These are phyloP conservation scores for Bilobella aurantiaca DNA, from an alignment of 1,140 invertebrate species.

Conservation along the genomic window DNA sequence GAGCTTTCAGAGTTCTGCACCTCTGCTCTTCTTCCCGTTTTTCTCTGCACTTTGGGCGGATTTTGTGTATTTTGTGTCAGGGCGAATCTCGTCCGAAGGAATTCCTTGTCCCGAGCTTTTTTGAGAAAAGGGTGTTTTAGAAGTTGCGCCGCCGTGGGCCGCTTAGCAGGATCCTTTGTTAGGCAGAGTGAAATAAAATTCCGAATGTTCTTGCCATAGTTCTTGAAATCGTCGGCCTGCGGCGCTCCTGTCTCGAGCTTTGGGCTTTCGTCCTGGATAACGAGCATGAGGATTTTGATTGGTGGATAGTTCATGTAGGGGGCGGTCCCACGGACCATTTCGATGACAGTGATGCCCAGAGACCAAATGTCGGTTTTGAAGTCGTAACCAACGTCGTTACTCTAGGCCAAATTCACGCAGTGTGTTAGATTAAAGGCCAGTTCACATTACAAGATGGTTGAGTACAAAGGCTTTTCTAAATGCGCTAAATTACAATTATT, in stretches of 20 bases:
- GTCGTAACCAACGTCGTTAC: constrained; percentile 88
- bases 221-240: constrained; percentile 75
- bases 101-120: constrained; percentile 95
- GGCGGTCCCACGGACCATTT: constrained; percentile 95
- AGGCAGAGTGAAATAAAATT: constrained; percentile 91
- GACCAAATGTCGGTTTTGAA: constrained; percentile 99
- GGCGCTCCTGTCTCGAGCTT: constrained; percentile 64
- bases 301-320: constrained; percentile 98
- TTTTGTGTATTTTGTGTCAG: constrained; percentile 60
- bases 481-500: too few relatives aligned
- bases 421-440: background rate
- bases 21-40: background rate
- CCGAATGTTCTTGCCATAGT: constrained; percentile 91
- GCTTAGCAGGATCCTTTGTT: constrained; percentile 86
- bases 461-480: too few relatives aligned
- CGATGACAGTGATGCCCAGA: constrained; percentile 96
- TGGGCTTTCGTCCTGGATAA: constrained; percentile 95
- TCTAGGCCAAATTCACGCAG: background rate
- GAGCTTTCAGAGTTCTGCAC: background rate
- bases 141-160: constrained; percentile 86
- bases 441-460: background rate
- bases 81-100: constrained; percentile 80
- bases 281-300: constrained; percentile 98
- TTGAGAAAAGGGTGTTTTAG: constrained; percentile 98
- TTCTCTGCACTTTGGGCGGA: background rate